Conservation (phyloP, 2,888 invertebrate species). For the Amphipyra berbera region DNA sequence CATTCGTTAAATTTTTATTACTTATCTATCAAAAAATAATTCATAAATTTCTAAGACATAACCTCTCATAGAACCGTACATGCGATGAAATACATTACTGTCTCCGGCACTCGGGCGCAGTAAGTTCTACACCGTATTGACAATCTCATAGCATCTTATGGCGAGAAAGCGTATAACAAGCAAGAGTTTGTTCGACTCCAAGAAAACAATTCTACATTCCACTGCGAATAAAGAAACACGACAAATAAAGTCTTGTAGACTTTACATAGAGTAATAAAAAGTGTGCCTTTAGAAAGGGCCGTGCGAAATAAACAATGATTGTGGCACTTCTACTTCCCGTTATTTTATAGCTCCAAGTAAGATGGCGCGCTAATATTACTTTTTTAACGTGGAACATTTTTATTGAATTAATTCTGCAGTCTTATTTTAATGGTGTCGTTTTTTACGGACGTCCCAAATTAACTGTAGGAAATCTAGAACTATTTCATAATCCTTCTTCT, state of each 20-base stretch:
- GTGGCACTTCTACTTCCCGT: constrained; percentile 30
- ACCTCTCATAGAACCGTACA: too few species aligned
- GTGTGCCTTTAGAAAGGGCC: constrained; percentile 29
- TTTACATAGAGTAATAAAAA: constrained; percentile 49
- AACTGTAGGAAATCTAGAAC: constrained; percentile 33
- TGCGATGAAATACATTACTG: constrained; percentile 2
- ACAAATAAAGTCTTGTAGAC: constrained; percentile 38
- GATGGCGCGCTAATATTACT: constrained; percentile 25
- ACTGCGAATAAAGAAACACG: constrained; percentile 28
- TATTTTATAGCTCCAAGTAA: constrained; percentile 29
- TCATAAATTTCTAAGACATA: too few species aligned
- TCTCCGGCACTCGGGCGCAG: constrained; percentile 5
- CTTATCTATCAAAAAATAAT: too few species aligned
- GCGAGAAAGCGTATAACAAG: constrained; percentile 24
- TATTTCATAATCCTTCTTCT: constrained; percentile 41
- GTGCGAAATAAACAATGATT: constrained; percentile 41
- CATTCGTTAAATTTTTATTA: too few species aligned
- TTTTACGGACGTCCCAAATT: constrained; percentile 33
- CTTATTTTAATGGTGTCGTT: constrained; percentile 24
- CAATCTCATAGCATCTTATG: constrained; percentile 15
- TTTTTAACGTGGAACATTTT: constrained; percentile 35
- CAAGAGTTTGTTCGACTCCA: constrained; percentile 15
- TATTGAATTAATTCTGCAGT: constrained; percentile 35
- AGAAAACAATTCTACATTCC: constrained; percentile 6
- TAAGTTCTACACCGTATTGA: constrained; percentile 18